Evolutionary conservation across 2,888 invertebrate species (phyloP), one percentile per base, ranked within the genome.

Genomic region (Morinoia aosen): DNA sequence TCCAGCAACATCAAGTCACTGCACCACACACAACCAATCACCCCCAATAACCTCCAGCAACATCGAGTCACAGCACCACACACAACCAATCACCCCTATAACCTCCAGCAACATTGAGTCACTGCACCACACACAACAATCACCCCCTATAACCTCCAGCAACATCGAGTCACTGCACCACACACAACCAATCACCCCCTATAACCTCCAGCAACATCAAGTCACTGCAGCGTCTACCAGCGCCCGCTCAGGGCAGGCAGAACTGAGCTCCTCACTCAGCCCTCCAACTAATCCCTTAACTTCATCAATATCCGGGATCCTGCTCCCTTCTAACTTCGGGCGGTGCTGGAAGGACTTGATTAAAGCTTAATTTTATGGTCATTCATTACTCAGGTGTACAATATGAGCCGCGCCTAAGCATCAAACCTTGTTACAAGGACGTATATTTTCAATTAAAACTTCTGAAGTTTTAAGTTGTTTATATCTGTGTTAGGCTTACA

Each of bases 291-390:
- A 19, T 76, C 76, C 76, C 76, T 76, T 76, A 76, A 76, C 76
- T 76, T 76, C 76, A 76, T 76, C 76, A 76, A 76, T 76, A 33
- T 76, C 33, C 76, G 25, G 33, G 25, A 76, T 76, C 76, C 76
- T 76, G 61, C 19, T 33, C 8, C 76, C 12, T 33, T 16, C 76
- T 25, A 76, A 76, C 76, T 76, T 76, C 33, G 76, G 25, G 16
- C 76, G 33, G 10, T 33, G 25, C 76, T 76, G 76, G 16, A 76
- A 76, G 76, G 76, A 76, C 76, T 76, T 76, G 76, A 76, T 76
- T 76, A 76, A 76, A 76, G 76, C 76, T 33, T 76, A 76, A 76
- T 76, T 76, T 76, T 76, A 76, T 76, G 76, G 33, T 76, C 76
- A 76, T 76, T 76, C 76, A 76, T 76, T 76, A 76, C 19, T 76